phyloP scores from a whole-genome alignment of 1,140 invertebrate species.

The Laupala kohalensis region DNA sequence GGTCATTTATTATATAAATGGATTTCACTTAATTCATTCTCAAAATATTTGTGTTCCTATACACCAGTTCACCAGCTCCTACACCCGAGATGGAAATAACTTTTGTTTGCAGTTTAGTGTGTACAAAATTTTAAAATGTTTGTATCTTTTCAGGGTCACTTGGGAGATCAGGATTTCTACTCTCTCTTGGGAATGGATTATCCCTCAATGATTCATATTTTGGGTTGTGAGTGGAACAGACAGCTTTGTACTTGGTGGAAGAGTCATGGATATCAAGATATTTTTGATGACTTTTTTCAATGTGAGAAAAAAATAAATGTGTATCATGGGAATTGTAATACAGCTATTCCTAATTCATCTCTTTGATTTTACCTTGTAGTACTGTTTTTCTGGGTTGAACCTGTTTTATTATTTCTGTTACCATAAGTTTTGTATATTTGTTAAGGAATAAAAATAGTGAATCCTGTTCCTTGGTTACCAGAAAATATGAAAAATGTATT shows the following conservation, averaged over 20 bases:
- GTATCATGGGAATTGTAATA: constrained; percentile 79
- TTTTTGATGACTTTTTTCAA: constrained; percentile 61
- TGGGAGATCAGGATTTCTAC: constrained; percentile 83
- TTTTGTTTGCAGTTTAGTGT: background rate
- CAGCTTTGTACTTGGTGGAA: constrained; percentile 79
- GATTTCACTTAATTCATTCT: background rate
- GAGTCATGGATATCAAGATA: constrained; percentile 58
- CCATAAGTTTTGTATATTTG: too few relatives aligned
- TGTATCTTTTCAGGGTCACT: constrained; percentile 42
- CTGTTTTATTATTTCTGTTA: too few relatives aligned
- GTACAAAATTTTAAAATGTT: background rate
- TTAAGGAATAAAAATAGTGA: too few relatives aligned
- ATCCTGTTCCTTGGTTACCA: too few relatives aligned
- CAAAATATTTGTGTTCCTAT: background rate
- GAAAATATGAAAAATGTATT: too few relatives aligned
- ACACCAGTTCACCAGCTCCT: background rate
- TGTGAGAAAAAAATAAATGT: constrained; percentile 58
- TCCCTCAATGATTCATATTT: constrained; percentile 55
- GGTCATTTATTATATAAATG: too few relatives aligned
- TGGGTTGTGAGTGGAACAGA: constrained; percentile 73
- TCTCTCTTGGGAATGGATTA: constrained; percentile 59
- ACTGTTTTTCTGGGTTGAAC: too few relatives aligned
- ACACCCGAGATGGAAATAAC: background rate
- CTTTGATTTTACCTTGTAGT: too few relatives aligned
- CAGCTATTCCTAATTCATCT: constrained; percentile 48